A percentile compares a stretch with the other conserved stretches of the same genome.
Conservation (phyloP, 2,888 invertebrate species). For the Ceraclea dissimilis region DNA sequence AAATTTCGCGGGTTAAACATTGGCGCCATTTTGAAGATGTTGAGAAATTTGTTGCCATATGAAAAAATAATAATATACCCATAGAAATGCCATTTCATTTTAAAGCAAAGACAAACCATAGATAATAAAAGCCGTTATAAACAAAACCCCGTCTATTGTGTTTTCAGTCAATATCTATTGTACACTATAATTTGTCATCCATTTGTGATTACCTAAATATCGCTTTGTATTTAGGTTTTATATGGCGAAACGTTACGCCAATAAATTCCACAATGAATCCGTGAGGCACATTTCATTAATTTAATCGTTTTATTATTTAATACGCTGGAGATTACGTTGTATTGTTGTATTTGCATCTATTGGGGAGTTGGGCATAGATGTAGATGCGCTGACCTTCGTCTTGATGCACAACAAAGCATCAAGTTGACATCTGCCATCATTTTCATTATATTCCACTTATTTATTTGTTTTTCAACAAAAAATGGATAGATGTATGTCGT, state of each 20-base stretch:
- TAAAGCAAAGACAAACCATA: not conserved
- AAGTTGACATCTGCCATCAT: constrained; percentile 53
- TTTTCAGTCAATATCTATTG: constrained; percentile 22
- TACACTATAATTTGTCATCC: constrained; percentile 24
- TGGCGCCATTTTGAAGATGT: not conserved
- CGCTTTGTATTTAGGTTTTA: constrained; percentile 24
- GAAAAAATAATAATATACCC: not conserved
- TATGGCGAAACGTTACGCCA: constrained; percentile 17
- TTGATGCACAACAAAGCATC: constrained; percentile 55
- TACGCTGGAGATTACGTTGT: not conserved
- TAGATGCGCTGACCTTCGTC: constrained; percentile 52
- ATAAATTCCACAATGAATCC: constrained; percentile 19
- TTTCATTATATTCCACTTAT: constrained; percentile 34
- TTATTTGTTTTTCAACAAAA: not conserved
- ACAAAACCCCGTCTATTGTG: constrained; percentile 15
- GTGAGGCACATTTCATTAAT: constrained; percentile 13
- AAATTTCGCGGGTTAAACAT: not conserved
- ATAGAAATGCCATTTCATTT: not conserved
- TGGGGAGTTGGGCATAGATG: constrained; percentile 47
- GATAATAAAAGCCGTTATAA: constrained; percentile 9
- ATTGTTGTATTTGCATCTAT: constrained; percentile 21
- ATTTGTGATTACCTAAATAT: constrained; percentile 25
- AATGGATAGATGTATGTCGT: not conserved
- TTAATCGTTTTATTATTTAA: constrained; percentile 2
- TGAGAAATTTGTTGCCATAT: not conserved